Evolutionary conservation across 2,888 invertebrate genomes (phyloP).

Genomic region (Idaea dimidiata): DNA sequence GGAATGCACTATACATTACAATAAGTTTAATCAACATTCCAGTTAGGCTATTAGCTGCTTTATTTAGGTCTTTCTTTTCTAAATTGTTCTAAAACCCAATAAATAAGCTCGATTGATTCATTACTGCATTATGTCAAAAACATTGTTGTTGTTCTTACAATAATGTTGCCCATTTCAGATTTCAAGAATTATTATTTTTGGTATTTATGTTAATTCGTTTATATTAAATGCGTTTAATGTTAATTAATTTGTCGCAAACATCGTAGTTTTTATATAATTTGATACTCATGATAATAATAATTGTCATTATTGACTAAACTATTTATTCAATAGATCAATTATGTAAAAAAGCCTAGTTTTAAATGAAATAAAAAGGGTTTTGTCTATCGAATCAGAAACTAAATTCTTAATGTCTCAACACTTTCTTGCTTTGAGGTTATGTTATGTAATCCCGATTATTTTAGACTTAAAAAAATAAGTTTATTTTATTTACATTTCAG

Average conservation of each 20-base stretch:
- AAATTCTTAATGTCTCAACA: conserved; percentile 45
- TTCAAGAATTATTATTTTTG: conserved; percentile 15
- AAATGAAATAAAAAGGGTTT: not conserved
- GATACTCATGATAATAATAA: no score
- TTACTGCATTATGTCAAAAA: conserved; percentile 67
- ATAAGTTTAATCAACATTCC: conserved; percentile 32
- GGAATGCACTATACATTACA: conserved; percentile 45
- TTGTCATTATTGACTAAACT: not conserved
- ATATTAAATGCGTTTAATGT: not conserved
- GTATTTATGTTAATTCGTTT: conserved; percentile 10
- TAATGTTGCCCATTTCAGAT: conserved; percentile 18
- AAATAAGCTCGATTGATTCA: conserved; percentile 32
- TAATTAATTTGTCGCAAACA: not conserved
- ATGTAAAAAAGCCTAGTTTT: not conserved
- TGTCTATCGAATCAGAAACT: not conserved
- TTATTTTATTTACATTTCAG: conserved; percentile 6
- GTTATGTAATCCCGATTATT: conserved; percentile 67
- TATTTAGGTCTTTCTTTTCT: conserved; percentile 6
- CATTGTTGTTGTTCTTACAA: conserved; percentile 29
- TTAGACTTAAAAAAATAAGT: conserved; percentile 16
- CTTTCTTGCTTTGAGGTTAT: conserved; percentile 55
- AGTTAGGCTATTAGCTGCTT: conserved; percentile 24
- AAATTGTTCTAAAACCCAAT: conserved; percentile 10
- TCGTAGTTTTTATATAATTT: not conserved
- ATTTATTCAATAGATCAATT: not conserved